Percentiles rank a stretch among this genome's conserved stretches.
These are phyloP conservation scores for Bubo scandiacus DNA, from an alignment of 2,113 vertebrate species.

Conservation along the genomic window DNA sequence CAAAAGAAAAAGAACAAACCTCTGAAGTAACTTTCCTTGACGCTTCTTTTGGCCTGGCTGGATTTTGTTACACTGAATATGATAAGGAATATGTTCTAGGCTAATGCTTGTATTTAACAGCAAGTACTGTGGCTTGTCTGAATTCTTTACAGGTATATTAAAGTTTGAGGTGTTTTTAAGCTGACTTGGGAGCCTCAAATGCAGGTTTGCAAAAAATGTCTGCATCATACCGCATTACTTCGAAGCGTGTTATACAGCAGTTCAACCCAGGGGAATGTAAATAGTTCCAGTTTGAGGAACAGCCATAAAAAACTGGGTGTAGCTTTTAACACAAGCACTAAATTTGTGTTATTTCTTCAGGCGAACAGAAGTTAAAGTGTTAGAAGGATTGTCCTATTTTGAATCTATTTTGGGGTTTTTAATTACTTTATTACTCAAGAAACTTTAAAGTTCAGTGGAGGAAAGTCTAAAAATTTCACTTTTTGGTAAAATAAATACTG, in stretches of 20 bases:
- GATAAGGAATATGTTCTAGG: background rate
- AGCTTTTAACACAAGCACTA: background rate
- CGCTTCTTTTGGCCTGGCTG: background rate
- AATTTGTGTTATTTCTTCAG: background rate
- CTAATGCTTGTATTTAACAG: background rate
- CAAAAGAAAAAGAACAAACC: background rate
- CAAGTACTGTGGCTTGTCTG: background rate
- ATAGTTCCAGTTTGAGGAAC: background rate
- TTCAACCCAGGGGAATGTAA: background rate
- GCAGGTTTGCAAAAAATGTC: background rate
- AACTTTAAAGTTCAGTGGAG: background rate
- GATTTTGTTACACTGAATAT: background rate
- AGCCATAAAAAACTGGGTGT: background rate
- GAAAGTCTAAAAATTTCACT: background rate
- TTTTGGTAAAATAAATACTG: background rate
- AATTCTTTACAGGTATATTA: background rate
- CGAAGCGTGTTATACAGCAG: background rate
- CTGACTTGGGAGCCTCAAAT: background rate
- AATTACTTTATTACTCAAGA: background rate
- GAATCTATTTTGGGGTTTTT: background rate
- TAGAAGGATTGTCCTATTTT: background rate
- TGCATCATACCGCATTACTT: background rate
- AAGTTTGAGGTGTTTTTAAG: background rate
- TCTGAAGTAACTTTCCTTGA: background rate
- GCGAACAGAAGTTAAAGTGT: background rate